Conservation (phyloP, 2,113 vertebrate species). For the Mirounga angustirostris region DNA sequence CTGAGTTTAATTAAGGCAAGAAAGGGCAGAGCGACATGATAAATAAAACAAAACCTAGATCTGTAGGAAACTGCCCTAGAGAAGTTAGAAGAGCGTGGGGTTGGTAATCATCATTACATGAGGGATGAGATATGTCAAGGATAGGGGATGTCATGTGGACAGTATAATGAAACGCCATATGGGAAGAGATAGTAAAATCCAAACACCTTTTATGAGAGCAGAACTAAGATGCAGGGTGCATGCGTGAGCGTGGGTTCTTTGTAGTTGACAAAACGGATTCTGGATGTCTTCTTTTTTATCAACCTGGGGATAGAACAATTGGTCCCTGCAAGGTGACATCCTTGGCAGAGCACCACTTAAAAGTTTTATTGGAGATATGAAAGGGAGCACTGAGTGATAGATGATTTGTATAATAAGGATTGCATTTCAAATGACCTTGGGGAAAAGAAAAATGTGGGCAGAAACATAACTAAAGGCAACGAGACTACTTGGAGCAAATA, state of each 20-base stretch:
- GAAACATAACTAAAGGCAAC: not conserved
- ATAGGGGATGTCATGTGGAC: constrained; percentile 72
- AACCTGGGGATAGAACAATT: not conserved
- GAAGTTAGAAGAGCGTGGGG: constrained; percentile 53
- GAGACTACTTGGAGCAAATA: constrained; percentile 8
- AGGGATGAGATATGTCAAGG: constrained; percentile 77
- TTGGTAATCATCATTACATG: constrained; percentile 76
- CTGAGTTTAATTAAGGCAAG: constrained; percentile 82
- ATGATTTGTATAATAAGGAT: not conserved
- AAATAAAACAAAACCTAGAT: constrained; percentile 80
- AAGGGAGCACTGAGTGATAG: not conserved
- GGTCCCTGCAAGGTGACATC: not conserved
- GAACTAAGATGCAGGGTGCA: constrained; percentile 52
- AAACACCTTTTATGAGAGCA: constrained; percentile 73
- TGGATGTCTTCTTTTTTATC: constrained; percentile 41
- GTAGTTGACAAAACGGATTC: constrained; percentile 64
- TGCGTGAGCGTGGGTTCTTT: constrained; percentile 2
- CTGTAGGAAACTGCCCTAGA: constrained; percentile 75
- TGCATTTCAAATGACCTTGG: constrained; percentile 10
- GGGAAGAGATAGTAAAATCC: constrained; percentile 69
- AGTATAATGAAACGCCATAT: constrained; percentile 76
- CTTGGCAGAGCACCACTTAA: not conserved
- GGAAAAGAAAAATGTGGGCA: not conserved
- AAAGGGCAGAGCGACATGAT: constrained; percentile 76
- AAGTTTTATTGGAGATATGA: not conserved